Conservation (phyloP, 64 coral and sea anemone genomes). For the Catalaphyllia jardinei region DNA sequence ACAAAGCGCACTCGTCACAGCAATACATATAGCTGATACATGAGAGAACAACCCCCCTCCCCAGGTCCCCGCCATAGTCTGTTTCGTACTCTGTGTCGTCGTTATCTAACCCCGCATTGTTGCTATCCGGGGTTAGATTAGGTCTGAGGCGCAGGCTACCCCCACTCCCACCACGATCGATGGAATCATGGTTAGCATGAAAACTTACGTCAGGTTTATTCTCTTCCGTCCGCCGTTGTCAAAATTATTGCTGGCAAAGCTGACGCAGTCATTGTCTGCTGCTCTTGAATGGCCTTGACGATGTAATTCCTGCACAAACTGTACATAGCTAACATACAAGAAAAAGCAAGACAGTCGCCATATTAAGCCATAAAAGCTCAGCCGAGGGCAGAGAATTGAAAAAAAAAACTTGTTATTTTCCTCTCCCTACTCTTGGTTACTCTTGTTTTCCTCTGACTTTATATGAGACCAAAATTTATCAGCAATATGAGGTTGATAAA, state of each 20-base stretch:
- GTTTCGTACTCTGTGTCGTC: constrained; percentile 12
- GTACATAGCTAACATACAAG: constrained; percentile 41
- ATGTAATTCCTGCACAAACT: constrained; percentile 40
- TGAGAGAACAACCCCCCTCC: neutral
- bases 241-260: constrained; percentile 8
- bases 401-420: neutral
- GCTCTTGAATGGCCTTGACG: constrained; percentile 2
- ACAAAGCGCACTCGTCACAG: neutral
- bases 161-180: constrained; percentile 1
- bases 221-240: neutral
- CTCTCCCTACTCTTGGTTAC: neutral
- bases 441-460: neutral
- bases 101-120: constrained; percentile 14
- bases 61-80: constrained; percentile 3
- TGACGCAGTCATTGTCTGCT: neutral
- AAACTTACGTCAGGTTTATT: constrained; percentile 5
- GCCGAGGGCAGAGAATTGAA: constrained; percentile 21
- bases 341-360: constrained; percentile 14
- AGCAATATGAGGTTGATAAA: neutral
- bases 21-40: constrained; percentile 17
- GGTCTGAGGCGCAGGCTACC: neutral
- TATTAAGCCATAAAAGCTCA: constrained; percentile 24
- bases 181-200: neutral
- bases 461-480: constrained; percentile 12
- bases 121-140: neutral